Evolutionary conservation across 64 coral and sea anemone genomes (phyloP).

Genomic region (Montipora efflorescens): DNA sequence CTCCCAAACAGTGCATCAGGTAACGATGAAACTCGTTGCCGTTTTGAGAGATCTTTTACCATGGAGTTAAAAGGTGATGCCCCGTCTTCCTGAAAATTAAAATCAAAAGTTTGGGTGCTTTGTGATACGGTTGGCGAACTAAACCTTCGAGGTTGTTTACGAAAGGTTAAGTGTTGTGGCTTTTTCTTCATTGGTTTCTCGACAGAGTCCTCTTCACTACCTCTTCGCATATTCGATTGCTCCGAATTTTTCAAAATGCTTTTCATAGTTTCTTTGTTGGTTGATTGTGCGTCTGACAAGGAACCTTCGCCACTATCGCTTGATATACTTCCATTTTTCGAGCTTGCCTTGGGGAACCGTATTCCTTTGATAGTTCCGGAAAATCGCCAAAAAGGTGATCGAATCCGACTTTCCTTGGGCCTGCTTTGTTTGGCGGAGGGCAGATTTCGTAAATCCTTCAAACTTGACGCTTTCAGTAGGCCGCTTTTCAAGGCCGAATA

Average conservation of each 20-base stretch:
- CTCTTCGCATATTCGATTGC: background rate
- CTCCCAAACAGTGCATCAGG: slow-evolving; percentile 13
- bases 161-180: slow-evolving; percentile 32
- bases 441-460: slow-evolving; percentile 29
- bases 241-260: background rate
- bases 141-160: background rate
- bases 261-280: background rate
- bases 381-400: background rate
- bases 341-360: background rate
- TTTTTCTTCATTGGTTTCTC: background rate
- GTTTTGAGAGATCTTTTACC: background rate
- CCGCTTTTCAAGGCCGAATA: slow-evolving; percentile 11
- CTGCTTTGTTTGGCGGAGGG: background rate
- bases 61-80: background rate
- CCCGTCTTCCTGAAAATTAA: background rate
- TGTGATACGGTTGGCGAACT: slow-evolving; percentile 10
- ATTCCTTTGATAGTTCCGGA: slow-evolving; percentile 32
- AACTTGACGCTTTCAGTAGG: slow-evolving; percentile 13
- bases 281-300: slow-evolving; percentile 4
- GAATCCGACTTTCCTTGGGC: slow-evolving; percentile 1
- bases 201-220: background rate
- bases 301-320: slow-evolving; percentile 54
- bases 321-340: slow-evolving; percentile 30
- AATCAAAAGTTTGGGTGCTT: slow-evolving; percentile 13
- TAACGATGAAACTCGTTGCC: slow-evolving; percentile 11